Conservation (phyloP, 2,888 invertebrate species). For the Kryphioiulus occultus region DNA sequence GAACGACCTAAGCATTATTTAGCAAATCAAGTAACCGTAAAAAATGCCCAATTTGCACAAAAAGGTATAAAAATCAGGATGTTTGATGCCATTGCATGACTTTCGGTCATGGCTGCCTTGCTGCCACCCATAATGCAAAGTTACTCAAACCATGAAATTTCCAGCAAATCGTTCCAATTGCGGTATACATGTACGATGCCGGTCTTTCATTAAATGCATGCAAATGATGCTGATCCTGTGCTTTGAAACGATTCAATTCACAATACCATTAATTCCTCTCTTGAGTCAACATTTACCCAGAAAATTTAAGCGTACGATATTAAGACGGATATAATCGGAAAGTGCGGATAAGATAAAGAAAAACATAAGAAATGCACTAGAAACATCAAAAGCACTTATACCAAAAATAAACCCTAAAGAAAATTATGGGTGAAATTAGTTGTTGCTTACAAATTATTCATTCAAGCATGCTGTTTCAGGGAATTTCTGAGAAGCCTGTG, state of each 20-base stretch:
- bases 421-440: too few relatives aligned
- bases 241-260: conserved; percentile 27
- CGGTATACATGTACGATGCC: not conserved
- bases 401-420: not conserved
- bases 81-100: conserved; percentile 18
- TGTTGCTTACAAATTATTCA: too few relatives aligned
- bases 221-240: not conserved
- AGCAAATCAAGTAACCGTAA: conserved; percentile 12
- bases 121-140: not conserved
- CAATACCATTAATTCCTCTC: conserved; percentile 36
- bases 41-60: conserved; percentile 28
- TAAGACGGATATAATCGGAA: conserved; percentile 1
- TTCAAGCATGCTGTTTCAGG: too few relatives aligned
- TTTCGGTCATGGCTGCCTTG: conserved; percentile 27
- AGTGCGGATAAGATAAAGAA: not conserved
- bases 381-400: not conserved
- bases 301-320: not conserved
- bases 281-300: conserved; percentile 36
- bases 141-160: conserved; percentile 20
- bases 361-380: not conserved
- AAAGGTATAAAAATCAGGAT: conserved; percentile 35
- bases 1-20: conserved; percentile 16
- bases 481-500: too few relatives aligned
- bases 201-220: conserved; percentile 13
- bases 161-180: not conserved